Evolutionary conservation across 2,888 invertebrate species (phyloP).

Genomic region (Isotomurus palustris): DNA sequence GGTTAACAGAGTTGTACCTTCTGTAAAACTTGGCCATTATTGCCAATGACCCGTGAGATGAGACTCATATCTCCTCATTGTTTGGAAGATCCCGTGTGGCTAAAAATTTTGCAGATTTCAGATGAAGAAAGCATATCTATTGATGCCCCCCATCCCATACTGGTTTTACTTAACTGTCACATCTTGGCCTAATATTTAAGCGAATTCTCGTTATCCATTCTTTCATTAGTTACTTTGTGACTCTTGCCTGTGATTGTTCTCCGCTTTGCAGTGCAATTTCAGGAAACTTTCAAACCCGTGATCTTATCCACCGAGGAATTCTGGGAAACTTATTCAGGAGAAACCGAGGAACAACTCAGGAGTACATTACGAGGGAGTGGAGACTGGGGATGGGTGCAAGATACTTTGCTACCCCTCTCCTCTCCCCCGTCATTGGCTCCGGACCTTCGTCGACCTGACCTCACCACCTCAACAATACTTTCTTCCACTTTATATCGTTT

Average conservation of each 20-base stretch:
- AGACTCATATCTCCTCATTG: constrained; percentile 1
- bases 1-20: no score
- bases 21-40: background rate
- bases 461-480: no score
- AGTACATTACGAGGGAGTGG: constrained; percentile 42
- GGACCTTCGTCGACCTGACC: constrained; percentile 2
- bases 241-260: constrained; percentile 6
- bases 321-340: no score
- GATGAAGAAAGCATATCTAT: constrained; percentile 6
- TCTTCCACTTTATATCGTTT: no score
- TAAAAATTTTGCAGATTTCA: constrained; percentile 8
- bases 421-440: constrained; percentile 41
- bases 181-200: constrained; percentile 28
- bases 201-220: constrained; percentile 30
- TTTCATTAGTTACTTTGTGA: constrained; percentile 27
- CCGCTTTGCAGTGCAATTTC: no score
- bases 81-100: background rate
- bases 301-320: background rate
- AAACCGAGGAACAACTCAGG: no score
- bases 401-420: constrained; percentile 20
- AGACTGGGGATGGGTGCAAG: constrained; percentile 38
- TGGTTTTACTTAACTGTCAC: constrained; percentile 19
- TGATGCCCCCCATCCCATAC: constrained; percentile 17
- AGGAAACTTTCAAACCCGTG: no score
- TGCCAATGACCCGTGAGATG: constrained; percentile 15